These are phyloP conservation scores for Luehdorfia chinensis DNA, from an alignment of 1,140 invertebrate species.

Conservation along the genomic window DNA sequence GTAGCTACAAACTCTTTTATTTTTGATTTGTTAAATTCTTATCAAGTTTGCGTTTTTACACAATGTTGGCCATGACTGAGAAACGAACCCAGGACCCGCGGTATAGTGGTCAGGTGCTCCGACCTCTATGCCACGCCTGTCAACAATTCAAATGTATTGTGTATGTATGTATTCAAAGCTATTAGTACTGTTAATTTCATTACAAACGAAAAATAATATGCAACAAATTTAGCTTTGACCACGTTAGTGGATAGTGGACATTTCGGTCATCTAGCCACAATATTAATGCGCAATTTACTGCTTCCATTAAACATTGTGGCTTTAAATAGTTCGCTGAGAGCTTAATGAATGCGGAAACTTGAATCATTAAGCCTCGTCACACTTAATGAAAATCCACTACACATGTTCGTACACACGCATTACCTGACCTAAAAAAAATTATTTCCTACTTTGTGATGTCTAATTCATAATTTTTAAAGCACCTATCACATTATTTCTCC, in stretches of 20 bases:
- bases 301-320: constrained; percentile 57
- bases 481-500: too few species aligned
- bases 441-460: too few species aligned
- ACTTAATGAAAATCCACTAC: constrained; percentile 51
- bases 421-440: constrained; percentile 8
- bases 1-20: background rate
- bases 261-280: constrained; percentile 45
- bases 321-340: constrained; percentile 53
- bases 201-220: constrained; percentile 10
- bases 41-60: too few species aligned
- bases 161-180: too few species aligned
- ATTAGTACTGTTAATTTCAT: constrained; percentile 6
- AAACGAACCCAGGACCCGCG: too few species aligned
- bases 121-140: too few species aligned
- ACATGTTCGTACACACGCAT: constrained; percentile 1
- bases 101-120: too few species aligned
- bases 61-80: too few species aligned
- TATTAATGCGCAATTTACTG: constrained; percentile 61
- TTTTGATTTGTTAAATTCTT: background rate
- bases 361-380: constrained; percentile 55
- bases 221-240: constrained; percentile 17
- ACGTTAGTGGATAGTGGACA: constrained; percentile 12
- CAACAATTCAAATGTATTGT: too few species aligned
- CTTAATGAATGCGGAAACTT: constrained; percentile 65
- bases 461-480: too few species aligned